A percentile compares a stretch with the other conserved stretches of the same genome.
Evolutionary conservation across 2,888 invertebrate genomes (phyloP).

Genomic region (Pardosa pseudoannulata): DNA sequence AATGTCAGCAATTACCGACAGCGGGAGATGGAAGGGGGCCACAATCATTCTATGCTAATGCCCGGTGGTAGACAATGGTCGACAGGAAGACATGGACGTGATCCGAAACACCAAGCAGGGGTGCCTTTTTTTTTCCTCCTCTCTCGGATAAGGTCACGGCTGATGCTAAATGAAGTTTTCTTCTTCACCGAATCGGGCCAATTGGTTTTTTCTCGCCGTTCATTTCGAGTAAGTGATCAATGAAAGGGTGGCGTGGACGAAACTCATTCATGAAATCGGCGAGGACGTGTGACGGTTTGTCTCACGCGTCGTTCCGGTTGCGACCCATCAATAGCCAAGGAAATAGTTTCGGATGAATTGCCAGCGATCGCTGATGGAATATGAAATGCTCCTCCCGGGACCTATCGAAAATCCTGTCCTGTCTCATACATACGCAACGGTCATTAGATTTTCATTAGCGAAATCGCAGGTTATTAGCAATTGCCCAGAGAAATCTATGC

Average conservation of each 20-base stretch:
- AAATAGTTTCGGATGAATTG: not conserved
- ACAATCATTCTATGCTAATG: conserved; percentile 68
- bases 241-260: not conserved
- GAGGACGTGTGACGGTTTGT: conserved; percentile 3
- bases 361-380: too few species aligned
- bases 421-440: too few species aligned
- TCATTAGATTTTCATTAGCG: too few species aligned
- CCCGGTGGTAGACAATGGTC: conserved; percentile 37
- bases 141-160: conserved; percentile 46
- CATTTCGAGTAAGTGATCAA: conserved; percentile 13
- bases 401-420: too few species aligned
- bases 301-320: conserved; percentile 7
- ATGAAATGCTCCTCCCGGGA: too few species aligned
- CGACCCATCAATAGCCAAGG: not conserved
- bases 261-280: conserved; percentile 34
- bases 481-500: too few species aligned
- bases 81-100: conserved; percentile 68
- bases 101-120: conserved; percentile 43
- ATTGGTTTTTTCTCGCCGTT: conserved; percentile 14
- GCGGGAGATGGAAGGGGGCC: conserved; percentile 51
- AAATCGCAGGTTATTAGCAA: too few species aligned
- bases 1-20: conserved; percentile 67
- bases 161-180: conserved; percentile 20
- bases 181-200: conserved; percentile 27
- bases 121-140: conserved; percentile 33